Evolutionary conservation across 2,113 vertebrate genomes (phyloP).

Genomic region (Chrysochloris asiatica): DNA sequence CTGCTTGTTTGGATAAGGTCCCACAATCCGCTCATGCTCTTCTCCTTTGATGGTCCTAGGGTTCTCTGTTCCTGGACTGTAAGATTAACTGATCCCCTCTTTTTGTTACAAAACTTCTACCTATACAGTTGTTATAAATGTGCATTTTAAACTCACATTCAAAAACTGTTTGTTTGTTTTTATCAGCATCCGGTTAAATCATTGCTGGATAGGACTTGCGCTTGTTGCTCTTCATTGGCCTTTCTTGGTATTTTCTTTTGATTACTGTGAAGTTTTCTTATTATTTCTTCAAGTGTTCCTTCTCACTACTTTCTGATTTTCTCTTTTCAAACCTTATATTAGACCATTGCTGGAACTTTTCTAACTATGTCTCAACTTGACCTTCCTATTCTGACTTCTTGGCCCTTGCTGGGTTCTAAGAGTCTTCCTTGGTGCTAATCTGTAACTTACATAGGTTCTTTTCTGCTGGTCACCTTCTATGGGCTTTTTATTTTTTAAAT

Average conservation of each 20-base stretch:
- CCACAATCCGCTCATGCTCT: no score
- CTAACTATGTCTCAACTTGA: not conserved
- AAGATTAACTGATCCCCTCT: no score
- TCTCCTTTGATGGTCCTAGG: no score
- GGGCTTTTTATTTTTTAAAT: not conserved
- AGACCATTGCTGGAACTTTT: not conserved
- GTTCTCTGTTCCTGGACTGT: no score
- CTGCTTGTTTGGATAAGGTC: no score
- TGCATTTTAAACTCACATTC: no score
- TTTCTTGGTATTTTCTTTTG: not conserved
- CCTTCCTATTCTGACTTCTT: not conserved
- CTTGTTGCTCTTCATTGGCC: no score
- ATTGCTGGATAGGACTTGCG: no score
- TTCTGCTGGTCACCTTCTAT: not conserved
- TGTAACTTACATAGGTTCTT: not conserved
- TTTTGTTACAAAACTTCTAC: no score
- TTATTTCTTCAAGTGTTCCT: not conserved
- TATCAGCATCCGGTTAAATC: no score
- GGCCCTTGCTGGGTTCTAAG: not conserved
- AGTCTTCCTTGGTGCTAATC: not conserved
- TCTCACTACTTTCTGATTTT: not conserved
- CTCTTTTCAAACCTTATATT: not conserved
- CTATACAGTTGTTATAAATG: no score
- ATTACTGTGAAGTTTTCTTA: not conserved
- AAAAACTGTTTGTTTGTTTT: no score